Evolutionary conservation across 2,797 vertebrate genomes (phyloP).

Genomic region (Galago senegalensis): DNA sequence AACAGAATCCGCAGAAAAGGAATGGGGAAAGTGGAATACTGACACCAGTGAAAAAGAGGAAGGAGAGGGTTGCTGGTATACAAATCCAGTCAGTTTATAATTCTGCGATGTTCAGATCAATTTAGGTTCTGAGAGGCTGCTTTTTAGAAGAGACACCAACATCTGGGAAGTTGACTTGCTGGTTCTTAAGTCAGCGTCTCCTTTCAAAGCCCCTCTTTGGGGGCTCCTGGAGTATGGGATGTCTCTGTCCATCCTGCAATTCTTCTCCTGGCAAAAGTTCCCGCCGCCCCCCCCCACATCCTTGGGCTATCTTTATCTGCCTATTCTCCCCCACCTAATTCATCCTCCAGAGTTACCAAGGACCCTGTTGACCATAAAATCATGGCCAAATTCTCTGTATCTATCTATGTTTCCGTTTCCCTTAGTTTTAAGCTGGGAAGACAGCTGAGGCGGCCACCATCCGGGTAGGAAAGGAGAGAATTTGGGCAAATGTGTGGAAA

Average conservation of each 20-base stretch:
- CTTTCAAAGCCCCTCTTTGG: neutral
- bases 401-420: neutral
- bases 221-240: neutral
- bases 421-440: neutral
- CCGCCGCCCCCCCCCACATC: neutral
- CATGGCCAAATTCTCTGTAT: neutral
- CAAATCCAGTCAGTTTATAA: neutral
- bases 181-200: neutral
- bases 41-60: neutral
- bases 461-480: neutral
- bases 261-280: no score
- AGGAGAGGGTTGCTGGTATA: neutral
- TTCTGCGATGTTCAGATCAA: neutral
- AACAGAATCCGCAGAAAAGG: neutral
- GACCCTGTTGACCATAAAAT: neutral
- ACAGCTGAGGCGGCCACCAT: neutral
- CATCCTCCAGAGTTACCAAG: neutral
- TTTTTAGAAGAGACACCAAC: neutral
- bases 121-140: neutral
- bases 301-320: no score
- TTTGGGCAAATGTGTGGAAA: neutral
- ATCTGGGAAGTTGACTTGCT: neutral
- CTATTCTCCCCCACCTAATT: neutral
- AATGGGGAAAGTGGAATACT: neutral
- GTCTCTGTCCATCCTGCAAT: neutral